These are phyloP conservation scores for Seira musarum DNA, from an alignment of 2,888 invertebrate species.

Conservation along the genomic window DNA sequence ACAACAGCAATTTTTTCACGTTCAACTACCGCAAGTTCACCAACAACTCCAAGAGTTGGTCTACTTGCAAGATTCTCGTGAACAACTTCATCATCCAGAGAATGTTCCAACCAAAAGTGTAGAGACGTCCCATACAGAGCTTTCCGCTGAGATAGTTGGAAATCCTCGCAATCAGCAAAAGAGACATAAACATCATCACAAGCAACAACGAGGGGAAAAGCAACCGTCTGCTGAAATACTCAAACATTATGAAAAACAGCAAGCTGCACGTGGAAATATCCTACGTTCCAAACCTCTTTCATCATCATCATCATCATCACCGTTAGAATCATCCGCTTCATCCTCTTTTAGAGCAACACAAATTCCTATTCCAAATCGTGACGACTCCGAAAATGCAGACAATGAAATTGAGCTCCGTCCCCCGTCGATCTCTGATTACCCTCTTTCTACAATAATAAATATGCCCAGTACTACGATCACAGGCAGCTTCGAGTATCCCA, in stretches of 20 bases:
- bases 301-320: neutral
- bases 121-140: constrained; percentile 29
- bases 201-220: constrained; percentile 20
- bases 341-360: constrained; percentile 42
- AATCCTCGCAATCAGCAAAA: constrained; percentile 37
- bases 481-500: constrained; percentile 60
- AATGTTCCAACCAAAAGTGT: neutral
- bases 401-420: constrained; percentile 10
- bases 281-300: constrained; percentile 9
- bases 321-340: too few relatives aligned
- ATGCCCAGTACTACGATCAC: constrained; percentile 46
- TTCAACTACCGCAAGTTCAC: neutral
- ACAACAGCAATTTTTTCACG: neutral
- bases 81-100: constrained; percentile 5
- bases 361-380: constrained; percentile 29
- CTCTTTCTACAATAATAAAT: constrained; percentile 47
- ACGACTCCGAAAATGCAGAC: constrained; percentile 21
- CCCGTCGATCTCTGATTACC: constrained; percentile 25
- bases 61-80: neutral
- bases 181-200: constrained; percentile 37
- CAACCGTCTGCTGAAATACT: constrained; percentile 23
- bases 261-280: neutral
- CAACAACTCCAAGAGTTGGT: constrained; percentile 12
- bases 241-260: constrained; percentile 25
- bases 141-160: constrained; percentile 28